These are phyloP conservation scores for Microctenopoma stevenorrisi DNA, from an alignment of 2,797 vertebrate genomes.

Conservation along the genomic window DNA sequence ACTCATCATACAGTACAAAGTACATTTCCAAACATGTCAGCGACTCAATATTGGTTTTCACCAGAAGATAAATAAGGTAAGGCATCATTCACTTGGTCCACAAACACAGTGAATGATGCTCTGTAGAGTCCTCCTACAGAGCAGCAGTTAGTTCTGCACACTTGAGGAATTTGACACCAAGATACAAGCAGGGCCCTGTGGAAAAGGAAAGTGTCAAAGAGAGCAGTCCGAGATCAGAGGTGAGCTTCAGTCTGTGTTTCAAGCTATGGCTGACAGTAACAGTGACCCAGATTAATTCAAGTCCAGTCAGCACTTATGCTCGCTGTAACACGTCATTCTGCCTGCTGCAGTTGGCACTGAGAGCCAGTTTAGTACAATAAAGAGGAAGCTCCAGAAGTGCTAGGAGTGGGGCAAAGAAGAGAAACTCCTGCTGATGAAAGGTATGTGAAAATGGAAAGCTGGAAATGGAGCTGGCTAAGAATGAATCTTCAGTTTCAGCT, in stretches of 20 bases:
- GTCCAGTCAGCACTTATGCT: constrained; percentile 13
- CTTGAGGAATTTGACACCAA: constrained; percentile 76
- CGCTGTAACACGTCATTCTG: constrained; percentile 2
- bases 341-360: constrained; percentile 2
- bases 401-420: background rate
- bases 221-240: constrained; percentile 38
- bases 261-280: constrained; percentile 4
- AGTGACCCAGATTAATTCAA: constrained; percentile 24
- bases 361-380: constrained; percentile 1
- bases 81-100: background rate
- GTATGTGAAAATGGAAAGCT: background rate
- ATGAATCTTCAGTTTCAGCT: background rate
- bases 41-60: background rate
- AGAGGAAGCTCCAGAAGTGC: too few species aligned
- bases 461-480: background rate
- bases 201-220: constrained; percentile 47
- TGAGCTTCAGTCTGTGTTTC: background rate
- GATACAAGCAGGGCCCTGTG: constrained; percentile 54
- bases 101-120: constrained; percentile 56
- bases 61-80: constrained; percentile 1
- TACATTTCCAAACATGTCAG: background rate
- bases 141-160: constrained; percentile 40
- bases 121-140: constrained; percentile 42
- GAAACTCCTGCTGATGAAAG: background rate
- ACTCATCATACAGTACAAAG: background rate